Percentiles rank a stretch among this genome's conserved stretches.
Conservation (phyloP, 2,797 vertebrate species). For the Gadopsis marmoratus region DNA sequence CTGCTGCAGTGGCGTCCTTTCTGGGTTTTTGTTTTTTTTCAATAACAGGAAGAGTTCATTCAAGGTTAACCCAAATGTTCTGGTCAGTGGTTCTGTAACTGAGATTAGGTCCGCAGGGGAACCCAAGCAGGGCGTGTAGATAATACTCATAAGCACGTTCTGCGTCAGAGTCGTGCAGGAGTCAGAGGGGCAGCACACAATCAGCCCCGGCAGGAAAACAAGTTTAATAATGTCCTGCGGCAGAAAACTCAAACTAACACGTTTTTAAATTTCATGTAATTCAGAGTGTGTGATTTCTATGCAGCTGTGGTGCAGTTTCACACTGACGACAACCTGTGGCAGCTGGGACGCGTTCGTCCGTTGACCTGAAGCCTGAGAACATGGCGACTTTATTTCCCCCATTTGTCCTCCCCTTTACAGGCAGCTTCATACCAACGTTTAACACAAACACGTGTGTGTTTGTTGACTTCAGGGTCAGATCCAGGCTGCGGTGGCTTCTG, state of each 20-base stretch:
- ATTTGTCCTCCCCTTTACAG: background rate
- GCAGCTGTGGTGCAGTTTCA: background rate
- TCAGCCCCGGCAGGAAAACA: background rate
- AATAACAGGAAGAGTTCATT: slow-evolving; percentile 6
- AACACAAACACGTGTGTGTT: background rate
- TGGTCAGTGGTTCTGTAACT: background rate
- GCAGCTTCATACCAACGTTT: background rate
- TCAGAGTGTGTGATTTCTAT: background rate
- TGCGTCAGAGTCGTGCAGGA: background rate
- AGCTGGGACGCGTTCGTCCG: background rate
- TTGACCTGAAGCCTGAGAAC: background rate
- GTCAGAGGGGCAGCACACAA: background rate
- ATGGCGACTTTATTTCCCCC: background rate
- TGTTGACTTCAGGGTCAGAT: too few relatives aligned
- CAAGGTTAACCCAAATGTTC: background rate
- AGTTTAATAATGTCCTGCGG: background rate
- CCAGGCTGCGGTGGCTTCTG: too few relatives aligned
- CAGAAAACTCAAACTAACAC: slow-evolving; percentile 1
- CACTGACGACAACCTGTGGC: background rate
- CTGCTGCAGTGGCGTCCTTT: background rate
- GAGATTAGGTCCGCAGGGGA: background rate
- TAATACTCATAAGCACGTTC: background rate
- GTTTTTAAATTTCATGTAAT: background rate
- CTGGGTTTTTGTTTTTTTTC: background rate
- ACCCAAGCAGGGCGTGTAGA: background rate